Conservation (phyloP, 2,888 invertebrate genomes). For the Lamellibrachia columna region DNA sequence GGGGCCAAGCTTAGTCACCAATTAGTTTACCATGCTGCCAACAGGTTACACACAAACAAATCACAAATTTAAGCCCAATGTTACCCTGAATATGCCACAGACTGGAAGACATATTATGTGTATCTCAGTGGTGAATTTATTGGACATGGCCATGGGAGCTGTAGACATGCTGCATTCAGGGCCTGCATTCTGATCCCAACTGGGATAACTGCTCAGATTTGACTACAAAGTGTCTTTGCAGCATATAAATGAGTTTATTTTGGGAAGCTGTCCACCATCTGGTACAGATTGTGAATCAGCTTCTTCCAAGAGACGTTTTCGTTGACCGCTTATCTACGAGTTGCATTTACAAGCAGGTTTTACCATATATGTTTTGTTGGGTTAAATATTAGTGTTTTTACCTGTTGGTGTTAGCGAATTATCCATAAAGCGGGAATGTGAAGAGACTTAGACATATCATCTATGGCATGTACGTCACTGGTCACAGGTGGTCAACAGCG, state of each 20-base stretch:
- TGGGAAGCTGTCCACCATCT: not conserved
- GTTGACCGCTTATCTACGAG: not conserved
- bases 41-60: too few species aligned
- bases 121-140: too few species aligned
- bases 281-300: not conserved
- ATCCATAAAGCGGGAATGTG: not conserved
- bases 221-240: not conserved
- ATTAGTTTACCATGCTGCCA: too few species aligned
- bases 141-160: too few species aligned
- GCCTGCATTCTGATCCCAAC: too few species aligned
- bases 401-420: not conserved
- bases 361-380: not conserved
- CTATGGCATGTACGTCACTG: not conserved
- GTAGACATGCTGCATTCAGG: too few species aligned
- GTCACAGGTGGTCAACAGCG: not conserved
- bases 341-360: not conserved
- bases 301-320: not conserved
- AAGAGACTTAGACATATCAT: not conserved
- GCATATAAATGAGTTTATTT: not conserved
- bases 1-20: too few species aligned
- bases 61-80: too few species aligned
- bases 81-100: too few species aligned
- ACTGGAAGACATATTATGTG: too few species aligned
- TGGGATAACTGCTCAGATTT: too few species aligned
- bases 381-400: not conserved